Evolutionary conservation across 1,140 invertebrate genomes (phyloP).

Genomic region (Caenorhabditis brenneri): DNA sequence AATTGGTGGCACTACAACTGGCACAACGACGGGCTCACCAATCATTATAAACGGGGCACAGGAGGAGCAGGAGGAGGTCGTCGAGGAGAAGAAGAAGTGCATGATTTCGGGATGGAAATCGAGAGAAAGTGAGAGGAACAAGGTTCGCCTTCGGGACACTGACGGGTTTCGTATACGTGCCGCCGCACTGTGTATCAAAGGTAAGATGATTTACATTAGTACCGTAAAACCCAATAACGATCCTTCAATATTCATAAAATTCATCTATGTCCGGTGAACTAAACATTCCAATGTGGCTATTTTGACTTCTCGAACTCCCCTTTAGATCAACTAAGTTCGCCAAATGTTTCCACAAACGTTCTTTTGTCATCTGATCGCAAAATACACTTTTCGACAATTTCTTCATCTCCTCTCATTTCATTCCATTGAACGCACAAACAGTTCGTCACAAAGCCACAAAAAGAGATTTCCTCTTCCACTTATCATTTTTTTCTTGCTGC

Average conservation of each 20-base stretch:
- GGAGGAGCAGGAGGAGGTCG: neutral
- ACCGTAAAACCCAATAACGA: too few species aligned
- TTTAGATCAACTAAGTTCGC: too few species aligned
- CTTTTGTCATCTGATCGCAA: neutral
- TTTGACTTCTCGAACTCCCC: too few species aligned
- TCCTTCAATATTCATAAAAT: too few species aligned
- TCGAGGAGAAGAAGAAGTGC: neutral
- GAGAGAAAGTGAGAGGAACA: conserved; percentile 34
- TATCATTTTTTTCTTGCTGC: neutral
- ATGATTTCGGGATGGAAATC: conserved; percentile 3
- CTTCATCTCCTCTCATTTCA: neutral
- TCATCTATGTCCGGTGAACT: too few species aligned
- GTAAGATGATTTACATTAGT: too few species aligned
- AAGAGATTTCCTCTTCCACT: neutral
- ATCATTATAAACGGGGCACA: neutral
- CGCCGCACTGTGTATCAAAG: conserved; percentile 49
- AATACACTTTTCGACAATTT: neutral
- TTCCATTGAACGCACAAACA: neutral
- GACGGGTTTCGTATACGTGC: conserved; percentile 45
- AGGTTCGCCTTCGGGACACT: conserved; percentile 3
- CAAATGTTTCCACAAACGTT: too few species aligned
- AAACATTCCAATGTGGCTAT: too few species aligned
- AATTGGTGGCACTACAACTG: neutral
- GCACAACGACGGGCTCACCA: conserved; percentile 20
- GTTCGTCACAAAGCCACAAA: neutral